Conservation (phyloP, 2,888 invertebrate genomes). For the Hoplodrina blanda region DNA sequence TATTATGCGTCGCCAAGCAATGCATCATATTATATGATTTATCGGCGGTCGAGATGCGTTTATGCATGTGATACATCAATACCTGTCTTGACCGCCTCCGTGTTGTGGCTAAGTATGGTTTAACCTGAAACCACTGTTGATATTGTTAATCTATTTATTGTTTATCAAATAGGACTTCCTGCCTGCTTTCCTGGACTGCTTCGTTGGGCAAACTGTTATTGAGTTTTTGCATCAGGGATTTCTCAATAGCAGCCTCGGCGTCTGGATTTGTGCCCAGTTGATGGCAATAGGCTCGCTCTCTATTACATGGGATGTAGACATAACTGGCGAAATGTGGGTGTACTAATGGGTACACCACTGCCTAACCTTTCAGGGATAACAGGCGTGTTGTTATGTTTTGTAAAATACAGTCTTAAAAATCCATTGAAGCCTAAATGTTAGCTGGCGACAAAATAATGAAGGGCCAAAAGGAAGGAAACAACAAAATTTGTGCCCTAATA, state of each 20-base stretch:
- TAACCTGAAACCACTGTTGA: conserved; percentile 17
- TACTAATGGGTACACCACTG: too few species aligned
- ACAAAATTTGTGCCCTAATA: conserved; percentile 60
- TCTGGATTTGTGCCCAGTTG: too few species aligned
- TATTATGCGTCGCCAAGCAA: conserved; percentile 14
- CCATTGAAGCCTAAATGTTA: conserved; percentile 16
- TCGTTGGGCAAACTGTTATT: too few species aligned
- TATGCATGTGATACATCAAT: conserved; percentile 56
- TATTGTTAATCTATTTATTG: conserved; percentile 19
- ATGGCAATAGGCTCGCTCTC: too few species aligned
- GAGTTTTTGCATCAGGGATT: too few species aligned
- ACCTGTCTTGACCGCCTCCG: conserved; percentile 45
- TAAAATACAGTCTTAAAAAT: not conserved
- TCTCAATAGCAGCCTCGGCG: too few species aligned
- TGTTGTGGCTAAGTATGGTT: conserved; percentile 30
- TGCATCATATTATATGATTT: conserved; percentile 51
- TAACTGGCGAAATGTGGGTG: too few species aligned
- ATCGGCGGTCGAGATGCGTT: conserved; percentile 32
- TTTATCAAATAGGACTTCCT: not conserved
- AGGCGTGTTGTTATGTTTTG: too few species aligned
- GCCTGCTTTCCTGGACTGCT: too few species aligned
- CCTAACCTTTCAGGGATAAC: too few species aligned
- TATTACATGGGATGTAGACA: too few species aligned
- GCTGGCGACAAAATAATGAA: conserved; percentile 66
- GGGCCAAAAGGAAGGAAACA: conserved; percentile 54